phyloP scores from a whole-genome alignment of 2,888 invertebrate species.

The Pachycephus smyrnensis region DNA sequence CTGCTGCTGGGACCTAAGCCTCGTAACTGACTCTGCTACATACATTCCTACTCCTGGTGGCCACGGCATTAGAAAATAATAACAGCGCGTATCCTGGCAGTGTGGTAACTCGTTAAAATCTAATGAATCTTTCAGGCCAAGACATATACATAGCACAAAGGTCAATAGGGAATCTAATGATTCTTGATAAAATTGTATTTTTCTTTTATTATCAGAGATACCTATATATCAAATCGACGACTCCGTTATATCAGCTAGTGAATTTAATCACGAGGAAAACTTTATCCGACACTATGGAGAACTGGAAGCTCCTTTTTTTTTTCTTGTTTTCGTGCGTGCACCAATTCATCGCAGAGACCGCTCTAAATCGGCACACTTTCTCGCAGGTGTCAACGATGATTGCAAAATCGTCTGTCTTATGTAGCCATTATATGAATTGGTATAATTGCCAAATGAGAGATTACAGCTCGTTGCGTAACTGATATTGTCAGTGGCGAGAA shows the following conservation, averaged over 20 bases:
- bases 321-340: neutral
- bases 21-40: neutral
- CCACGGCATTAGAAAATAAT: conserved; percentile 2
- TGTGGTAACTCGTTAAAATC: neutral
- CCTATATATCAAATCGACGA: no score
- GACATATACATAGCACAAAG: neutral
- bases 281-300: neutral
- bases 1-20: conserved; percentile 8
- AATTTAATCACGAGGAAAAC: neutral
- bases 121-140: neutral
- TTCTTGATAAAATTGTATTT: neutral
- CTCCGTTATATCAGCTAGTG: no score
- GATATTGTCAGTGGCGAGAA: neutral
- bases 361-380: conserved; percentile 8
- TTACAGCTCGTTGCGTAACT: neutral
- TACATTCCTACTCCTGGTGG: neutral
- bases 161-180: neutral
- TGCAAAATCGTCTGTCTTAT: neutral
- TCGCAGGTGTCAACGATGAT: conserved; percentile 4
- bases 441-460: neutral
- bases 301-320: neutral
- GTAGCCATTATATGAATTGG: neutral
- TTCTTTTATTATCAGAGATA: neutral
- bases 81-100: neutral
- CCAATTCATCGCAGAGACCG: neutral